Evolutionary conservation across 2,888 invertebrate genomes (phyloP).

Genomic region (Andrena trimmerana): DNA sequence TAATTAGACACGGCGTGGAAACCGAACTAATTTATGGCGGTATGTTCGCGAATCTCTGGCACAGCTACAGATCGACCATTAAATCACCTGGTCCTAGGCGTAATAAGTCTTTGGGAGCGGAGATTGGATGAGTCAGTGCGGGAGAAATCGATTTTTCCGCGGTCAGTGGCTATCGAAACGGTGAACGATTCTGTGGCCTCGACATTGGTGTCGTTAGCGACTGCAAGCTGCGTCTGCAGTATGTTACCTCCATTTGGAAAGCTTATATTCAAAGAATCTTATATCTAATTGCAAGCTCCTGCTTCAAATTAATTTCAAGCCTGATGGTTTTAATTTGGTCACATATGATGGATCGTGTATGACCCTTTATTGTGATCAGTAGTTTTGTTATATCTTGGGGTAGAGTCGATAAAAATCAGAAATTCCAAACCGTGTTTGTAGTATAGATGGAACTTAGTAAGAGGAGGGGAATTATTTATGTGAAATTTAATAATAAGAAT

Average conservation of each 20-base stretch:
- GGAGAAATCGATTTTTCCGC: constrained; percentile 17
- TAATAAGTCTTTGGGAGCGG: constrained; percentile 33
- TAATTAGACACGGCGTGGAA: constrained; percentile 26
- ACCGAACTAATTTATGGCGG: constrained; percentile 24
- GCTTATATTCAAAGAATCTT: too few relatives aligned
- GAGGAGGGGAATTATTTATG: too few relatives aligned
- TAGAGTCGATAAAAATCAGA: too few relatives aligned
- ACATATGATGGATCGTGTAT: too few relatives aligned
- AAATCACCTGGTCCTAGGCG: constrained; percentile 26
- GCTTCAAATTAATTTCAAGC: too few relatives aligned
- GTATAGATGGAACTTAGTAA: too few relatives aligned
- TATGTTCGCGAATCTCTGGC: background rate
- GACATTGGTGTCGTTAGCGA: background rate
- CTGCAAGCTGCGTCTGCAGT: background rate
- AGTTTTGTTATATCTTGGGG: too few relatives aligned
- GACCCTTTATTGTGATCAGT: too few relatives aligned
- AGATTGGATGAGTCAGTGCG: constrained; percentile 26
- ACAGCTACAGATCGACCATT: constrained; percentile 1
- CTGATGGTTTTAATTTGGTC: too few relatives aligned
- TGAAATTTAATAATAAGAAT: too few relatives aligned
- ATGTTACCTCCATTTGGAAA: background rate
- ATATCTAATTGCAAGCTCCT: too few relatives aligned
- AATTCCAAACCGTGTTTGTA: too few relatives aligned
- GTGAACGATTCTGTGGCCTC: background rate
- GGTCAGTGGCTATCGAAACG: background rate